A percentile compares a stretch with the other conserved stretches of the same genome.
phyloP scores from a whole-genome alignment of 2,113 vertebrate genomes.

The Dicerorhinus sumatrensis region DNA sequence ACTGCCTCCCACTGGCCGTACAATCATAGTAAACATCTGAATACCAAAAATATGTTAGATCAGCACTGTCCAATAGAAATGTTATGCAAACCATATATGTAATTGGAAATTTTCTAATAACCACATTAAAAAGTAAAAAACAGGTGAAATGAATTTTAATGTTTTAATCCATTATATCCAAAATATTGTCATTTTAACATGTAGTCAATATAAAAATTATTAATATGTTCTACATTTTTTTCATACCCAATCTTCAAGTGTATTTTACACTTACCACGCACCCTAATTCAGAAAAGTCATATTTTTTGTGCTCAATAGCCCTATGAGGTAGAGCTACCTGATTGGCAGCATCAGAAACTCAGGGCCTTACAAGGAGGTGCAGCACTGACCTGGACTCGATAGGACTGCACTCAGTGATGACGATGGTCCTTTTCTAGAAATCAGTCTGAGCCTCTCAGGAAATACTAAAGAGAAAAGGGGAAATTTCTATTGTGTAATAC shows the following conservation, averaged over 20 bases:
- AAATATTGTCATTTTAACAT: background rate
- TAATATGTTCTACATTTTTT: slow-evolving; percentile 1
- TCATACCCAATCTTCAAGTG: background rate
- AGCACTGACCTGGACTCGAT: accelerated
- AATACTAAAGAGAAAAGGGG: background rate
- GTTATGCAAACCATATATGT: background rate
- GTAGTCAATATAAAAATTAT: background rate
- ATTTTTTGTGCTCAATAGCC: background rate
- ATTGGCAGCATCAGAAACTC: background rate
- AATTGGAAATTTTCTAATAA: slow-evolving; percentile 1
- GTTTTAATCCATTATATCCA: background rate
- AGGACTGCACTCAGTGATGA: background rate
- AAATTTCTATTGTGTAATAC: background rate
- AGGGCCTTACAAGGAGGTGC: background rate
- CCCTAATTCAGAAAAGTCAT: background rate
- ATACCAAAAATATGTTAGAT: background rate
- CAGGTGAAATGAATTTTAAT: background rate
- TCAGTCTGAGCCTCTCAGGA: background rate
- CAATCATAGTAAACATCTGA: background rate
- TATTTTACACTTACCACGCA: background rate
- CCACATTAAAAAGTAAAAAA: background rate
- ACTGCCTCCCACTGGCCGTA: slow-evolving; percentile 79
- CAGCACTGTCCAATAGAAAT: background rate
- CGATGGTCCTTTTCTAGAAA: background rate
- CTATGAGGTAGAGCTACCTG: background rate